Base-by-base conservation (phyloP, 2,797 vertebrate species). In the Coilia nasus region DNA sequence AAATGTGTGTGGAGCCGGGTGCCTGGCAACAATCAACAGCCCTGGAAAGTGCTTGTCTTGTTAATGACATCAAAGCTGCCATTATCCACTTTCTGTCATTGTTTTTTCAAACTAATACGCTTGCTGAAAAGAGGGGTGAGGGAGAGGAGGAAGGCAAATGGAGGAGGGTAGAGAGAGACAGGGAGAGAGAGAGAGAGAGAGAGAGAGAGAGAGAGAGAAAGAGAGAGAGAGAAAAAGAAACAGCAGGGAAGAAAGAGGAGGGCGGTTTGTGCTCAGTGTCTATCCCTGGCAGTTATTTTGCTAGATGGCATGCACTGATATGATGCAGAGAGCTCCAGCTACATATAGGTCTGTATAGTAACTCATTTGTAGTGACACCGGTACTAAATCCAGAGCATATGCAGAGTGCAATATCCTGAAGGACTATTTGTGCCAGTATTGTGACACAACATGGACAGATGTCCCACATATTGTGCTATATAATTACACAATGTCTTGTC, bases 41-140 rank as follows among this genome's bases (percentile, higher is more conserved):
- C 87, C 84, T 60, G 83, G 83, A 84, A 83, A 83, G 35, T 82
- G 25, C 31, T 62, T 47, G 81, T 86, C 83, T 87, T 83, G 50
- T 85, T 87, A 87, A 89, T 87, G 82, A 84, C 83, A 83, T 81
- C 75, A 81, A 86, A 83, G 83, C 83, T 71, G 81, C 60, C 31
- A 85, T 89, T 89, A 86, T 88, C 85, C 87, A 85, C 87, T 89
- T 84, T 85, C 83, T 80, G 67, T 71, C 64, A 59, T 78, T 84
- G 62, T 44, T 75, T 81, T 44, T 41, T 75, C 64, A 28, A 71
- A 28, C 25, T 71, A 75, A 75, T 75, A 31, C 28, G 81, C 67
- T 28, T 71, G 64, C 64, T 71, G 25, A 25, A 31, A 5, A 35
- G 67, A 81, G 67, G 57, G 57, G 57, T 3, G 57, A 59, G 57